Conservation (phyloP, 1,140 invertebrate genomes). For the Branchinecta lindahli region DNA sequence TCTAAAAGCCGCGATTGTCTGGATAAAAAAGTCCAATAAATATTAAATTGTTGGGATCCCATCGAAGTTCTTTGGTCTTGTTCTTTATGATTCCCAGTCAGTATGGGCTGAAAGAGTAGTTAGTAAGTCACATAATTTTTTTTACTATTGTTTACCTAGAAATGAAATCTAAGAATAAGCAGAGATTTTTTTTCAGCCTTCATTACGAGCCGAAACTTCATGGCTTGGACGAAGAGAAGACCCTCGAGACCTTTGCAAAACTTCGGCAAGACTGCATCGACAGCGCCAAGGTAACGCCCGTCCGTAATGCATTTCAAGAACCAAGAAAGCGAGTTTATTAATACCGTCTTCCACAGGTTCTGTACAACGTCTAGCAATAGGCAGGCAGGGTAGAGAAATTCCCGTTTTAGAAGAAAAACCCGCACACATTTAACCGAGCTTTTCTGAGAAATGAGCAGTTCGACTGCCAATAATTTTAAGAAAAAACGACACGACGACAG, state of each 20-base stretch:
- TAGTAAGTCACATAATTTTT: background rate
- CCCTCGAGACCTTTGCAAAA: conserved; percentile 13
- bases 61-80: too few relatives aligned
- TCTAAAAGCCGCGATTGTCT: too few relatives aligned
- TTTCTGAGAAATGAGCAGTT: too few relatives aligned
- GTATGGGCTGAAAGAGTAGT: background rate
- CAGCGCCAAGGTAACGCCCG: background rate
- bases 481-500: too few relatives aligned
- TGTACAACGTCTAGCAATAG: too few relatives aligned
- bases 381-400: too few relatives aligned
- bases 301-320: too few relatives aligned
- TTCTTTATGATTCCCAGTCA: background rate
- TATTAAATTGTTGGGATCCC: background rate
- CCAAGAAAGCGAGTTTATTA: too few relatives aligned
- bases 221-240: conserved; percentile 15
- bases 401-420: too few relatives aligned
- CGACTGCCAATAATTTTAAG: too few relatives aligned
- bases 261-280: conserved; percentile 11
- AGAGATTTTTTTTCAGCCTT: conserved; percentile 13
- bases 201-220: conserved; percentile 18
- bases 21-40: background rate
- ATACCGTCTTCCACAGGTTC: too few relatives aligned
- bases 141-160: background rate
- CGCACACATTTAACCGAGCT: too few relatives aligned
- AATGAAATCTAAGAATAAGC: background rate